A percentile compares a stretch with the other conserved stretches of the same genome.
Conservation (phyloP, 2,888 invertebrate genomes). For the Philereme transversata region DNA sequence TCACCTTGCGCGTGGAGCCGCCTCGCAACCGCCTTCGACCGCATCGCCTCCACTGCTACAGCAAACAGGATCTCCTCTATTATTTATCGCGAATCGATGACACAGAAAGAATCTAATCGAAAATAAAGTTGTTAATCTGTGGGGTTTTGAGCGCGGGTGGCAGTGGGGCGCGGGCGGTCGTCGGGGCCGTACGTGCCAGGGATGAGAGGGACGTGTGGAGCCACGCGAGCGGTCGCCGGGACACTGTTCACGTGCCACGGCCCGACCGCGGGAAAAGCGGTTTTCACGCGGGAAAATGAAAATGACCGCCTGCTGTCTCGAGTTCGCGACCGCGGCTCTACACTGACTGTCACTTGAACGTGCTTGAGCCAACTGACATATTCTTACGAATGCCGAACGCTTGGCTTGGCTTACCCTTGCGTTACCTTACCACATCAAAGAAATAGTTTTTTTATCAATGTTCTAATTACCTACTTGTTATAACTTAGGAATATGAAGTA, state of each 20-base stretch:
- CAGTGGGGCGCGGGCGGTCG: conserved; percentile 71
- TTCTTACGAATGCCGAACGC: conserved; percentile 9
- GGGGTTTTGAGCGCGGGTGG: conserved; percentile 44
- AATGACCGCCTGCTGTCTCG: conserved; percentile 76
- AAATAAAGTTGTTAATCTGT: conserved; percentile 54
- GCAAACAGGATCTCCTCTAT: conserved; percentile 61
- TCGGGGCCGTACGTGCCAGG: conserved; percentile 62
- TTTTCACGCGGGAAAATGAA: conserved; percentile 79
- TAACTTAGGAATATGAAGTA: conserved; percentile 9
- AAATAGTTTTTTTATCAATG: conserved; percentile 33
- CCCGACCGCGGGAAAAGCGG: conserved; percentile 78
- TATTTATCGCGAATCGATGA: conserved; percentile 67
- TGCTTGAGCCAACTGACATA: conserved; percentile 17
- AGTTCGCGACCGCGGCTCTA: conserved; percentile 60
- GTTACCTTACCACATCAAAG: conserved; percentile 38
- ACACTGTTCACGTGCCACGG: conserved; percentile 79
- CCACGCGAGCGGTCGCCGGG: conserved; percentile 81
- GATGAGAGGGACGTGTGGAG: conserved; percentile 55
- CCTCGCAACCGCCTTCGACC: conserved; percentile 89
- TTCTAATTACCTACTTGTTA: conserved; percentile 30
- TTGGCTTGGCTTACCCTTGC: conserved; percentile 28
- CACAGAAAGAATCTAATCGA: conserved; percentile 47
- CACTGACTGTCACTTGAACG: conserved; percentile 63
- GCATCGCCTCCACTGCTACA: conserved; percentile 81
- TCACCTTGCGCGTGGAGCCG: conserved; percentile 88